Base-by-base conservation (phyloP, 2,113 vertebrate genomes). In the Notothenia rossii region DNA sequence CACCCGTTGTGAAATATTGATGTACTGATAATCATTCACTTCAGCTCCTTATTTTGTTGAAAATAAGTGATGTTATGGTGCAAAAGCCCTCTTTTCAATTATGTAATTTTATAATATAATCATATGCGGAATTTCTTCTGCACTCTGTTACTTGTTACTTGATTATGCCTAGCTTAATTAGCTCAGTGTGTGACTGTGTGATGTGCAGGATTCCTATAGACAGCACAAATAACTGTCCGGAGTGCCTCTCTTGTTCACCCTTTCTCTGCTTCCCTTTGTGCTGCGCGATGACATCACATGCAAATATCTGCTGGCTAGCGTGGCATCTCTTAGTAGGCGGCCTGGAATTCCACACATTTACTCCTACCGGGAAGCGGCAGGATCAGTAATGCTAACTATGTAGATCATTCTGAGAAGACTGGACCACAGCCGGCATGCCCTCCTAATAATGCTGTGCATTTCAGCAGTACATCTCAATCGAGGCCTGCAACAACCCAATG, bases 331-430 rank as follows among this genome's bases (percentile, higher is more conserved):
- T 77, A 81, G 94, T 95, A 92, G 94, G 91, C 75, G 46, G 86
- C 80, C 70, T 84, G 93, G 91, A 95, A 97, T 96, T 94, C 93
- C 92, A 95, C 89, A 75, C 83, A 95, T 96, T 84, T 88, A 72
- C 91, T 89, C 77, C 66, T 82, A 84, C 85, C 51, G 65, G 82
- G 90, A 85, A 88, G 84, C 82, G 29, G 85, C 89, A 58, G 77
- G 85, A 92, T 87, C 88, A 92, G 93, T 89, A 91, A 96, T 94
- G 91, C 91, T 91, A 96, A 94, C 82, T 95, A 96, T 96, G 87
- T 76, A 87, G 94, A 93, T 95, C 87, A 95, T 95, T 91, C 83
- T 76, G 81, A 82, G 75, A 84, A 73, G 93, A 95, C 77, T 89
- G 94, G 75, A 94, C 91, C 83, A 80, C 77, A 89, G 86, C 83